Conservation (phyloP, 2,888 invertebrate genomes). For the Heliconius ethilla region DNA sequence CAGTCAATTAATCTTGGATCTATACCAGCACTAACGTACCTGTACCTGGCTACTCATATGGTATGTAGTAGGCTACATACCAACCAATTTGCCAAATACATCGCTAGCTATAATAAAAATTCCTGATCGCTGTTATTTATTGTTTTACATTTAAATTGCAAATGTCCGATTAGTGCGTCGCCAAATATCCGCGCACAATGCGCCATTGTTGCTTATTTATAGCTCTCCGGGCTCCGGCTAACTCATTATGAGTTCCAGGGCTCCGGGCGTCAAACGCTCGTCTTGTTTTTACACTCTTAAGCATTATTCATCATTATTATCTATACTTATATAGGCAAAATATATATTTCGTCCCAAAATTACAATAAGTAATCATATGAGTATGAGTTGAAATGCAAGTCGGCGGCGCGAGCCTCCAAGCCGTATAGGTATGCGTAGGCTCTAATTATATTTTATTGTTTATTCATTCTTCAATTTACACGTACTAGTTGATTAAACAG, state of each 20-base stretch:
- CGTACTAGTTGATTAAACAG: background rate
- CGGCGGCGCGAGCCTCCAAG: background rate
- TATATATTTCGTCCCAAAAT: background rate
- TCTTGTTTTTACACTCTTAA: background rate
- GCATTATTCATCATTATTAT: background rate
- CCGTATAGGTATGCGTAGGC: too few species aligned
- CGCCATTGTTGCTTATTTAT: slow-evolving; percentile 36
- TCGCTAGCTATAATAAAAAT: background rate
- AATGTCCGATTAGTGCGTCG: slow-evolving; percentile 35
- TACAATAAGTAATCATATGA: background rate
- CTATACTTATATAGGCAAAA: too few species aligned
- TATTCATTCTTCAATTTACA: background rate
- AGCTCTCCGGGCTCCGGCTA: slow-evolving; percentile 23
- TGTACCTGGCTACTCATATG: background rate
- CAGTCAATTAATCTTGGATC: background rate
- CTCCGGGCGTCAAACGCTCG: slow-evolving; percentile 15
- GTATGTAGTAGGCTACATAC: too few species aligned
- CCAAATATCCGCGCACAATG: slow-evolving; percentile 38
- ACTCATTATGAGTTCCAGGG: slow-evolving; percentile 35
- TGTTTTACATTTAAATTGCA: slow-evolving; percentile 36
- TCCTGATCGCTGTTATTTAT: slow-evolving; percentile 18
- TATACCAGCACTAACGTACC: too few species aligned
- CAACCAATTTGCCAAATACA: background rate
- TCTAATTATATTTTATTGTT: too few species aligned
- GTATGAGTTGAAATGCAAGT: background rate